phyloP scores from a whole-genome alignment of 2,113 vertebrate genomes.

The Tachycineta bicolor region DNA sequence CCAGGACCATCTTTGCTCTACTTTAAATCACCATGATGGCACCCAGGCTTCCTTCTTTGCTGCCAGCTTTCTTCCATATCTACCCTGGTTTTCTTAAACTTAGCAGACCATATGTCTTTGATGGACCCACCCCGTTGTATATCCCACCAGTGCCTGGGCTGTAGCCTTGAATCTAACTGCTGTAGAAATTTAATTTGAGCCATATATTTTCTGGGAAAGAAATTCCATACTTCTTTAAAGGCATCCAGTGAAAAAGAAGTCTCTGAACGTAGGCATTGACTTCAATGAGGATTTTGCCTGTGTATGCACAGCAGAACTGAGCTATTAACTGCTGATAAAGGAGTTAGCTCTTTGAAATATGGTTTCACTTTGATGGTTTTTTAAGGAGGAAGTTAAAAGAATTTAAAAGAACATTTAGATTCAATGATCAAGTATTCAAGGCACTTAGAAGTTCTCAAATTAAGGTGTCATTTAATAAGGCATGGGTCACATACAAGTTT shows the following conservation, averaged over 20 bases:
- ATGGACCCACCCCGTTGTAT: background rate
- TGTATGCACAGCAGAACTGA: background rate
- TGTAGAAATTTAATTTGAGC: background rate
- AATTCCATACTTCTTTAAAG: background rate
- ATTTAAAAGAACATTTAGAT: slow-evolving; percentile 36
- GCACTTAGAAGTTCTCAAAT: background rate
- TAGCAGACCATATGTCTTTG: background rate
- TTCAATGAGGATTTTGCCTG: background rate
- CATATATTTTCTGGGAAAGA: background rate
- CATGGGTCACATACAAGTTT: background rate
- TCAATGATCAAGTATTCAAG: slow-evolving; percentile 3
- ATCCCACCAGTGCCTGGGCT: background rate
- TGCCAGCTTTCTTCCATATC: background rate
- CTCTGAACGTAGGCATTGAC: background rate
- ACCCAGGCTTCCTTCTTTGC: background rate
- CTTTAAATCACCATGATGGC: background rate
- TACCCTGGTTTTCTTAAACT: background rate
- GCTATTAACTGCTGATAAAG: slow-evolving; percentile 41
- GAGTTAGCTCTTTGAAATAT: slow-evolving; percentile 1
- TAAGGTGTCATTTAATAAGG: background rate
- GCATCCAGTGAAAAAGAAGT: background rate
- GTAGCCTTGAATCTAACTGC: background rate
- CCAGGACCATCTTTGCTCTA: background rate
- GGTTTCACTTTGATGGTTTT: slow-evolving; percentile 19
- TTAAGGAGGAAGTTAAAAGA: slow-evolving; percentile 14